Percentiles rank a stretch among this genome's conserved stretches.
These are phyloP conservation scores for Drosophila dunni DNA, from an alignment of 1,140 invertebrate genomes.

Conservation along the genomic window DNA sequence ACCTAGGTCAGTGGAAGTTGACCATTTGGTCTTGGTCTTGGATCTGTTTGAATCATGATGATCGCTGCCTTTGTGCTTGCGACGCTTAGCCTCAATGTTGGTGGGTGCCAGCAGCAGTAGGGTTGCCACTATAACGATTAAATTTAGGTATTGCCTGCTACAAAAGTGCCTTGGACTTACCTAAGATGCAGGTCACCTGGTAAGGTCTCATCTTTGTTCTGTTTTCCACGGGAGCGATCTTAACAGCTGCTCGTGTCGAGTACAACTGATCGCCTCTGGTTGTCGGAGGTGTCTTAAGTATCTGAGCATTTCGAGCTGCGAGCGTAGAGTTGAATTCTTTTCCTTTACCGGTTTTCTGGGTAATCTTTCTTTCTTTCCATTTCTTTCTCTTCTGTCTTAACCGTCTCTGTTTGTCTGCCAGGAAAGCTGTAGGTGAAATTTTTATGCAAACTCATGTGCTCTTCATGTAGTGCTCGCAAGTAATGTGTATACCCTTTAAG, in stretches of 20 bases:
- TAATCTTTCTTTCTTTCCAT: slow-evolving; percentile 51
- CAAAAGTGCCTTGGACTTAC: slow-evolving; percentile 38
- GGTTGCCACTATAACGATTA: slow-evolving; percentile 39
- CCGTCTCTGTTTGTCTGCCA: slow-evolving; percentile 39
- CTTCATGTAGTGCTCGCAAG: slow-evolving; percentile 34
- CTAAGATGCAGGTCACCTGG: slow-evolving; percentile 50
- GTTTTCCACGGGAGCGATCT: slow-evolving; percentile 27
- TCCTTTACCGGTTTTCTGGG: slow-evolving; percentile 72
- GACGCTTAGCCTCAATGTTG: slow-evolving; percentile 57
- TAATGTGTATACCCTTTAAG: slow-evolving; percentile 32
- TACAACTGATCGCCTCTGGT: slow-evolving; percentile 70
- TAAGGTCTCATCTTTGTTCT: slow-evolving; percentile 56
- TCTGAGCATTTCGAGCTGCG: slow-evolving; percentile 7
- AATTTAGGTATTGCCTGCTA: not conserved
- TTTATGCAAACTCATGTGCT: slow-evolving; percentile 75
- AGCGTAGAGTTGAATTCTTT: slow-evolving; percentile 47
- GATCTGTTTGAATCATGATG: slow-evolving; percentile 55
- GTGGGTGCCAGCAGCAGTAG: slow-evolving; percentile 54
- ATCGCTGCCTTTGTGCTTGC: slow-evolving; percentile 68
- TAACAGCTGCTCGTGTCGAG: slow-evolving; percentile 57
- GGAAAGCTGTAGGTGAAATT: slow-evolving; percentile 76
- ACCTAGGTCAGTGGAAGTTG: slow-evolving; percentile 64
- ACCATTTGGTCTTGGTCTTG: slow-evolving; percentile 82
- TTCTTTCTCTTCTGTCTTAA: slow-evolving; percentile 35
- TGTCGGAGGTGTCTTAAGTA: slow-evolving; percentile 63